A percentile compares a stretch with the other conserved stretches of the same genome.
Evolutionary conservation across 2,797 vertebrate species (phyloP).

Genomic region (Myiotriccus ornatus): DNA sequence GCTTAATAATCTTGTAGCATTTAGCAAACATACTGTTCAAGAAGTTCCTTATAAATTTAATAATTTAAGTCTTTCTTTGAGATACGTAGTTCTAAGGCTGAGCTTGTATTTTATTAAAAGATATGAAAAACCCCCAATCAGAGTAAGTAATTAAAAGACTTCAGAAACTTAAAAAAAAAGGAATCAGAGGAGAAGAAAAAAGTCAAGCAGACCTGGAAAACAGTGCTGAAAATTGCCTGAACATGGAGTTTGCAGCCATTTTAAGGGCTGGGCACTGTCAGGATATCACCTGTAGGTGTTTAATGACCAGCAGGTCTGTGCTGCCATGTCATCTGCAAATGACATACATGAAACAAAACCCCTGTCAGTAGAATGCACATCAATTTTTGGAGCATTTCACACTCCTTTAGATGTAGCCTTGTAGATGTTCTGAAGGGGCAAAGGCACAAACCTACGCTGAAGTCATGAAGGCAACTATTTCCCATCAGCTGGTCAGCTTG

Average conservation of each 20-base stretch:
- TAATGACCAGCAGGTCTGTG: not conserved
- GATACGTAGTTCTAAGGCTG: slow-evolving; percentile 29
- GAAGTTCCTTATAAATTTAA: slow-evolving; percentile 32
- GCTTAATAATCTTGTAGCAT: slow-evolving; percentile 27
- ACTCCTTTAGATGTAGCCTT: not conserved
- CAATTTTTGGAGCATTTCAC: not conserved
- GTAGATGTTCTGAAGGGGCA: not conserved
- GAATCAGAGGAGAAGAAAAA: accelerated
- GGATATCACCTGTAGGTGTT: not conserved
- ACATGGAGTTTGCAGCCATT: not conserved
- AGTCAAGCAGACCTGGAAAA: not conserved
- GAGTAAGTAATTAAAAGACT: not conserved
- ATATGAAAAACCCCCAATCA: not conserved
- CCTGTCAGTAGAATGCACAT: not conserved
- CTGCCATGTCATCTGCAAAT: not conserved
- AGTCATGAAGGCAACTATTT: not conserved
- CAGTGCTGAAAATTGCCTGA: not conserved
- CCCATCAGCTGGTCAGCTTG: not conserved
- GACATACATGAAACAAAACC: not conserved
- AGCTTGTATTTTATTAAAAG: not conserved
- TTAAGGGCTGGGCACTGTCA: not conserved
- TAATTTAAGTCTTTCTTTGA: slow-evolving; percentile 44
- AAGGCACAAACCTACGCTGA: not conserved
- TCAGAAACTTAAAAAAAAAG: not conserved
- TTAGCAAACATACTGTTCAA: slow-evolving; percentile 34